A percentile compares a stretch with the other conserved stretches of the same genome.
These are phyloP conservation scores for Todus mexicanus DNA, from an alignment of 2,797 vertebrate genomes.

Conservation along the genomic window DNA sequence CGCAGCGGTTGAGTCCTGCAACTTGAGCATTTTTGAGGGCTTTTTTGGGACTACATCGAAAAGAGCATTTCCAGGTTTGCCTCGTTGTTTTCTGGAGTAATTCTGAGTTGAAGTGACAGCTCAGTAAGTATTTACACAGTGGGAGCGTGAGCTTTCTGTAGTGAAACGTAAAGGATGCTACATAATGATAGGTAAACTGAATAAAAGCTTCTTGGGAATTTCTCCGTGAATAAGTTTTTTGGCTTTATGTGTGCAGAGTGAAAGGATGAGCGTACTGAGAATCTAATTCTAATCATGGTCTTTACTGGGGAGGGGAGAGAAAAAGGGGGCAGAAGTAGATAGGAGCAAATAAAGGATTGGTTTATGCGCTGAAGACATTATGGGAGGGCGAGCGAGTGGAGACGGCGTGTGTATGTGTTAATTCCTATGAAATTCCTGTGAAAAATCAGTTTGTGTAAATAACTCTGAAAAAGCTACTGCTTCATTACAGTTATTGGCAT, in stretches of 20 bases:
- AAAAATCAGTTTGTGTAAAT: conserved; percentile 26
- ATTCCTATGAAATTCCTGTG: background rate
- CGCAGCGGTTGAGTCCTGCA: conserved; percentile 24
- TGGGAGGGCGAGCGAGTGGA: background rate
- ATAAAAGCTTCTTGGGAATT: conserved; percentile 61
- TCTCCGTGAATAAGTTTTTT: background rate
- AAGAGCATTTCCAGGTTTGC: conserved; percentile 31
- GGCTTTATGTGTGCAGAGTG: background rate
- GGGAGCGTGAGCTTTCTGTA: conserved; percentile 48
- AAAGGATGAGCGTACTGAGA: background rate
- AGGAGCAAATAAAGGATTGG: background rate
- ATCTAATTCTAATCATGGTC: background rate
- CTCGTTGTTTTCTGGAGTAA: conserved; percentile 11
- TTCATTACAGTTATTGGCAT: background rate
- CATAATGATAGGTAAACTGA: conserved; percentile 50
- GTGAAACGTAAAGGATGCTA: conserved; percentile 38
- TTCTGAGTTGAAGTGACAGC: conserved; percentile 62
- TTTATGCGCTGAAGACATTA: background rate
- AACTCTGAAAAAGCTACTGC: background rate
- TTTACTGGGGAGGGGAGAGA: background rate
- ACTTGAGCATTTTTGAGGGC: background rate
- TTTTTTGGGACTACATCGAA: background rate
- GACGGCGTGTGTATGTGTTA: background rate
- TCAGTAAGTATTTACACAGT: conserved; percentile 62
- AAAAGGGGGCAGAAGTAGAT: background rate